Evolutionary conservation across 37 sponge, comb jelly and placozoan genomes (phyloP), one percentile per base, ranked within the genome.

Genomic region (Mnemiopsis leidyi): DNA sequence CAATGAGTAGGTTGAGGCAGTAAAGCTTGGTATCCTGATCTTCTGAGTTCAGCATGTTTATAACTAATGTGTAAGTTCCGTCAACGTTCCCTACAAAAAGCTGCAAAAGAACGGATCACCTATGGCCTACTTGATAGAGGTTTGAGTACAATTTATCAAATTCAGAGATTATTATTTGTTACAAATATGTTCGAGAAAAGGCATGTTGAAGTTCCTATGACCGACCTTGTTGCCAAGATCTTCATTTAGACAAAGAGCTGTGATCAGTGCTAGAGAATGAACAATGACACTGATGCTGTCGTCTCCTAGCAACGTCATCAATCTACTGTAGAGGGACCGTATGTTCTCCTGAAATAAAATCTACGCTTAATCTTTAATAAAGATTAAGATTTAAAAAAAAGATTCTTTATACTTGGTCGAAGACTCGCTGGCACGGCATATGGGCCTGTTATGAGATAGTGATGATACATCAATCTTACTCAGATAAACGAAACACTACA

Each of bases 291-390:
- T 9, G 9, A 28, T 77, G 18, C 33, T 77, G 36, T 77, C 79
- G 33, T 32, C 32, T 18, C 79, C 32, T 26, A 77, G 5, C 3
- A 77, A 34, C 9, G 9, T 0, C 79, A 77, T 77, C 36, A 77
- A 20, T 16, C 20, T 26, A 3, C 32, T 32, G 36, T 77, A 77
- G 1, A 77, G 35, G 0, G 79, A 77, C 18, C 79, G 30, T 1
- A 77, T 77, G 79, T 34, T 77, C 36, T 77, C 79, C 79, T 77
- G 79, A n/a, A n/a, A n/a, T n/a, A n/a, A n/a, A n/a, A n/a, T n/a
- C n/a, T n/a, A n/a, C n/a, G n/a, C n/a, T n/a, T n/a, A n/a, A n/a
- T n/a, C n/a, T n/a, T n/a, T n/a, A n/a, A n/a, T n/a, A n/a, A n/a
- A n/a, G n/a, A n/a, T n/a, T n/a, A n/a, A n/a, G n/a, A n/a, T n/a